Evolutionary conservation across 2,888 invertebrate genomes (phyloP).

Genomic region (Scaptomyza reducta): DNA sequence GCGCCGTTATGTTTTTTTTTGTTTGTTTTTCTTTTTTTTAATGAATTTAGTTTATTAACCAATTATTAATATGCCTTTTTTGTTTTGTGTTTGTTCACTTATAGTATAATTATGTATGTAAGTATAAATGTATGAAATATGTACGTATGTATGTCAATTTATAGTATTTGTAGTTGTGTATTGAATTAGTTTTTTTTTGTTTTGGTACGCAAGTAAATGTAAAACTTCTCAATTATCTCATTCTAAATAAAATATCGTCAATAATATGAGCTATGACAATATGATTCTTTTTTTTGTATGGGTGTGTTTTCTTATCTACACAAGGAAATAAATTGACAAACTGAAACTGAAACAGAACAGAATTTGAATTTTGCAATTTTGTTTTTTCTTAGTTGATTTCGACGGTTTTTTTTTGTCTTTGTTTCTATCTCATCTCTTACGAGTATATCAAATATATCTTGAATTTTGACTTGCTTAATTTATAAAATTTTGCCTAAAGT

Average conservation of each 20-base stretch:
- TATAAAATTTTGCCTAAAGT: constrained; percentile 81
- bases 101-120: constrained; percentile 74
- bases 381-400: constrained; percentile 27
- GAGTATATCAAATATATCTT: constrained; percentile 61
- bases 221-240: constrained; percentile 13
- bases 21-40: constrained; percentile 50
- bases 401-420: constrained; percentile 39
- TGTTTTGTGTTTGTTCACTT: constrained; percentile 62
- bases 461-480: constrained; percentile 67
- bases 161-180: constrained; percentile 46
- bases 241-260: constrained; percentile 39
- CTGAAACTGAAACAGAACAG: constrained; percentile 54
- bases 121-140: constrained; percentile 79
- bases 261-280: constrained; percentile 27
- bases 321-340: constrained; percentile 58
- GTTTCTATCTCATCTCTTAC: constrained; percentile 46
- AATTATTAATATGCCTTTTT: constrained; percentile 67
- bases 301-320: constrained; percentile 44
- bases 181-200: constrained; percentile 32
- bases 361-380: constrained; percentile 39
- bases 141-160: constrained; percentile 49
- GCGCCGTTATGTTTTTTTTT: constrained; percentile 39
- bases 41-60: constrained; percentile 77
- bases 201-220: constrained; percentile 57
- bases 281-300: constrained; percentile 14